Evolutionary conservation across 2,888 invertebrate genomes (phyloP).

Genomic region (Chorisops tibialis): DNA sequence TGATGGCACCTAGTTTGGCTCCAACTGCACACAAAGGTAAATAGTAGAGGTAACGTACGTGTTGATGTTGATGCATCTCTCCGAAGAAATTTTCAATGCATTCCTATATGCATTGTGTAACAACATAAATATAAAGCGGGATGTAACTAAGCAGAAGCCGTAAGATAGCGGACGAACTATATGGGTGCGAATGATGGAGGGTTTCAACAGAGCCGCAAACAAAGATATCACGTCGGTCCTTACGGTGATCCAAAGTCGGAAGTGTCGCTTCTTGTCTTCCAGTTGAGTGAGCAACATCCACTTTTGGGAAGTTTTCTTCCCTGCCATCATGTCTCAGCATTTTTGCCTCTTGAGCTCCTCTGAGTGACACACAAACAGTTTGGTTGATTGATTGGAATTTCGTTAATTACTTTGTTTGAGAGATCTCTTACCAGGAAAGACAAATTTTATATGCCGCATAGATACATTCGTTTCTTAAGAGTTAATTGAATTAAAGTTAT

Average conservation of each 20-base stretch:
- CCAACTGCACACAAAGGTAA: no score
- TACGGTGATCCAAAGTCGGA: neutral
- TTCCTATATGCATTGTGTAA: neutral
- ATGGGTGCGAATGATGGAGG: neutral
- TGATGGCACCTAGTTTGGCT: neutral
- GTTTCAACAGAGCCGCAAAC: neutral
- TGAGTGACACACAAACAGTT: constrained; percentile 25
- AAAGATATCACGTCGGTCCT: neutral
- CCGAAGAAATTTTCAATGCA: neutral
- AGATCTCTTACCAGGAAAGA: no score
- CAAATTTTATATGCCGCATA: no score
- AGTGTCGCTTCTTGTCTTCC: constrained; percentile 7
- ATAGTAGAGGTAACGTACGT: no score
- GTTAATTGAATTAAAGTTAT: no score
- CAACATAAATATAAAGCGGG: no score
- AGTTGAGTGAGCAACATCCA: neutral
- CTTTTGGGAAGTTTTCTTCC: no score
- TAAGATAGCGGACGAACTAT: no score
- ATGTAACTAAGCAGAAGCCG: neutral
- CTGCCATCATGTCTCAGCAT: no score
- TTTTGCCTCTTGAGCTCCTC: neutral
- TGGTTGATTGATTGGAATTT: constrained; percentile 52
- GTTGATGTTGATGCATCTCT: no score
- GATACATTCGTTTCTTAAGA: no score
- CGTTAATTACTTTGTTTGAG: constrained; percentile 52